These are phyloP conservation scores for Samia ricini DNA, from an alignment of 1,140 invertebrate species.

Conservation along the genomic window DNA sequence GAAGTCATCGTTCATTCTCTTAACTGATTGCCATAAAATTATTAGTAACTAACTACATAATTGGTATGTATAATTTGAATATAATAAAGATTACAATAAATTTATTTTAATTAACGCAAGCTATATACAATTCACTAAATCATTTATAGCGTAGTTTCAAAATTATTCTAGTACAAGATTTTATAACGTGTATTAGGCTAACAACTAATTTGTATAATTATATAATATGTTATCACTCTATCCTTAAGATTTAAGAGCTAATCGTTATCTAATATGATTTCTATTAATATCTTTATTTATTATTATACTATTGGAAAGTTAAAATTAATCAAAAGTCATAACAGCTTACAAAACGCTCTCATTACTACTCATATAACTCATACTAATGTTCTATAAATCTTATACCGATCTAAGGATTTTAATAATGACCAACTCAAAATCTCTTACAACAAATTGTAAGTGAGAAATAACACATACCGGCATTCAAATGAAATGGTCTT, in stretches of 20 bases:
- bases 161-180: too few species aligned
- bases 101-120: not conserved
- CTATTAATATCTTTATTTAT: too few species aligned
- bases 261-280: too few species aligned
- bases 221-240: too few species aligned
- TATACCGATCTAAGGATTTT: not conserved
- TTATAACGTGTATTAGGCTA: too few species aligned
- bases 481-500: conserved; percentile 64
- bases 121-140: not conserved
- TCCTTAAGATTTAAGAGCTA: too few species aligned
- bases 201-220: too few species aligned
- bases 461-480: conserved; percentile 27
- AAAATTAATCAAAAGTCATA: too few species aligned
- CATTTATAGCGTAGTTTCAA: too few species aligned
- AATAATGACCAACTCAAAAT: not conserved
- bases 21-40: not conserved
- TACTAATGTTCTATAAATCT: not conserved
- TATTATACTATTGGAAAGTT: too few species aligned
- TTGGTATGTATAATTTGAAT: not conserved
- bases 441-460: conserved; percentile 3
- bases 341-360: too few species aligned
- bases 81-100: not conserved
- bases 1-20: not conserved
- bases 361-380: too few species aligned
- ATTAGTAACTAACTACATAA: not conserved